Evolutionary conservation across 1,140 invertebrate species (phyloP), one percentile per base, ranked within the genome.

Genomic region (Belonocnema kinseyi): DNA sequence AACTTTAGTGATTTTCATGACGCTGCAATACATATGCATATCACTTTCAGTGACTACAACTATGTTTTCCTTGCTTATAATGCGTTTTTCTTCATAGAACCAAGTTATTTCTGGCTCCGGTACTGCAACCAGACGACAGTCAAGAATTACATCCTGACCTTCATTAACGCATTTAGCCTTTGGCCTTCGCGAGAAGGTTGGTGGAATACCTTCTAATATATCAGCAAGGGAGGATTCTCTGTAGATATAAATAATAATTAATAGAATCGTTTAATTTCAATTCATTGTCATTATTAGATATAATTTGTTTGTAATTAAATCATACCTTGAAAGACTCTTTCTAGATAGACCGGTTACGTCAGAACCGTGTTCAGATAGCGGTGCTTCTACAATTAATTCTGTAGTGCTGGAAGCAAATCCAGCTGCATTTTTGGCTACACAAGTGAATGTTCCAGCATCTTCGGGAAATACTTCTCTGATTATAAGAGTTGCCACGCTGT

Each of bases 391-490:
- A 33, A 95, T 94, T 14, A 99, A 89, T 88, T 98, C 97, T 1
- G 98, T 97, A 8, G 97, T 97, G 85, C 96, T 97, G 0, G 97
- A 97, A 1, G 97, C 97, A 90, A 97, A 98, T 40, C 99, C 99
- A 54, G 96, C 96, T 5, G 96, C 93, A 89, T 99, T 99, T 88
- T 99, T 98, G 14, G 98, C 97, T 14, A 99, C 96, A 85, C 98
- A 98, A 0, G 98, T 99, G 90, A 99, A 99, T 61, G 95, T 96
- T 3, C 98, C 98, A 3, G 98, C 97, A 91, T 99, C 98, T 93
- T 99, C 98, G 0, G 98, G 97, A 90, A 98, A 98, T 1, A 99
- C 97, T 93, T 99, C 98, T 73, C 95, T 94, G 80, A 99, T 99
- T 21, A 99, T 95, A 19, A 99, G 91, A 4, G 97, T 98, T 0